Evolutionary conservation across 2,113 vertebrate genomes (phyloP).

Genomic region (Coracopsis vasa): DNA sequence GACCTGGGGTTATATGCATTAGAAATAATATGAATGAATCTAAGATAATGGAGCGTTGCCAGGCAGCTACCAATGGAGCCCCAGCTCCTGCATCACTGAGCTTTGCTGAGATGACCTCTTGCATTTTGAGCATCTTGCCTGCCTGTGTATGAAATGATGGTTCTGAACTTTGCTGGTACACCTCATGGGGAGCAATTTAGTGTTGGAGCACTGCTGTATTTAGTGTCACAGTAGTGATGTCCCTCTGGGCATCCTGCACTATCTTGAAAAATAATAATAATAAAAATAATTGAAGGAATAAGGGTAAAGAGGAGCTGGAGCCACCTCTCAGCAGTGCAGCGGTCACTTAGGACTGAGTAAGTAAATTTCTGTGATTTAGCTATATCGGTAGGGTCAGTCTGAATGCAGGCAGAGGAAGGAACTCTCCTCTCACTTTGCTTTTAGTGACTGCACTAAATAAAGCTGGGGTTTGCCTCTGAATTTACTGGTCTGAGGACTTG

Average conservation of each 20-base stretch:
- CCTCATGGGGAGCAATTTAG: neutral
- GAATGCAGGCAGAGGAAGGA: neutral
- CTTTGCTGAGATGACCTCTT: slow-evolving; percentile 20
- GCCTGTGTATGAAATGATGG: neutral
- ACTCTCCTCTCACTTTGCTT: neutral
- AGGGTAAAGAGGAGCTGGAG: neutral
- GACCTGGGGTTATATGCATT: neutral
- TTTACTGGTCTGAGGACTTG: neutral
- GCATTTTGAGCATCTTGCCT: neutral
- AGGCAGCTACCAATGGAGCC: neutral
- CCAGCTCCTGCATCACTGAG: neutral
- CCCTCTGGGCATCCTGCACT: neutral
- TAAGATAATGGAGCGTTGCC: neutral
- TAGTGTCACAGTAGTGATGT: neutral
- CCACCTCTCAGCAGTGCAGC: neutral
- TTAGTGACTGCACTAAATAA: neutral
- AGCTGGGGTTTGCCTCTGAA: neutral
- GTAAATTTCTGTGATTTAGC: neutral
- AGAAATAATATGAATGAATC: neutral
- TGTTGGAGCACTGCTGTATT: neutral
- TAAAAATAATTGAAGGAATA: neutral
- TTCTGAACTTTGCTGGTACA: neutral
- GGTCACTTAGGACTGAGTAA: neutral
- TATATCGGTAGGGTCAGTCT: neutral
- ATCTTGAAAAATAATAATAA: neutral